Conservation (phyloP, 2,888 invertebrate species). For the Hemithea aestivaria region DNA sequence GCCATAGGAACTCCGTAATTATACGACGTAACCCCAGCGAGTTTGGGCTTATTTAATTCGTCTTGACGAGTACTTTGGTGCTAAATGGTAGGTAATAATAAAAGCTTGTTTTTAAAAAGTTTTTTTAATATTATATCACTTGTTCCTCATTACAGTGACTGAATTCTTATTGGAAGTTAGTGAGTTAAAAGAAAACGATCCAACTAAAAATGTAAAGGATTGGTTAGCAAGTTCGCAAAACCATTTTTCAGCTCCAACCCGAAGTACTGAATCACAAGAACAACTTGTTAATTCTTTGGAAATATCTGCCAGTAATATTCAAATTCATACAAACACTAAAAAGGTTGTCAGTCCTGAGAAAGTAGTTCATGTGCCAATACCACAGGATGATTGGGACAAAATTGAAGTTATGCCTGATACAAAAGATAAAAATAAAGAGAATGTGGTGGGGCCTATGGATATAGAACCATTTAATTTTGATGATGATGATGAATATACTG, state of each 20-base stretch:
- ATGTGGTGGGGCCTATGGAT: slow-evolving; percentile 49
- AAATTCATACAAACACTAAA: slow-evolving; percentile 46
- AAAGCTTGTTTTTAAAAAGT: too few relatives aligned
- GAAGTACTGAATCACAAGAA: slow-evolving; percentile 46
- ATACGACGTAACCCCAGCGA: too few relatives aligned
- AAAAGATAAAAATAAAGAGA: slow-evolving; percentile 45
- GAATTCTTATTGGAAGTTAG: slow-evolving; percentile 42
- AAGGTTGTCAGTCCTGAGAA: slow-evolving; percentile 38
- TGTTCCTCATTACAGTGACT: slow-evolving; percentile 48
- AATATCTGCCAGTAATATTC: slow-evolving; percentile 47
- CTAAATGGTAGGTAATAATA: too few relatives aligned
- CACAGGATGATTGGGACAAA: slow-evolving; percentile 69
- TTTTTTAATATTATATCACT: too few relatives aligned
- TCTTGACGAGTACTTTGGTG: too few relatives aligned
- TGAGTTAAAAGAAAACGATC: slow-evolving; percentile 41
- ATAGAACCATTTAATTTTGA: slow-evolving; percentile 49
- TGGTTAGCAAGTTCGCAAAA: slow-evolving; percentile 67
- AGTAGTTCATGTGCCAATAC: slow-evolving; percentile 38
- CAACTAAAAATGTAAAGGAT: slow-evolving; percentile 57
- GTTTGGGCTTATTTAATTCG: too few relatives aligned
- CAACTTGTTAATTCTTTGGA: slow-evolving; percentile 31
- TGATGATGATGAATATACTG: slow-evolving; percentile 50
- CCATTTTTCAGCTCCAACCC: slow-evolving; percentile 56
- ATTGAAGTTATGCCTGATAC: slow-evolving; percentile 57
- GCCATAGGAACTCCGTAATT: too few relatives aligned